Base-by-base conservation (phyloP, 2,888 invertebrate species). In the Eurois occulta region DNA sequence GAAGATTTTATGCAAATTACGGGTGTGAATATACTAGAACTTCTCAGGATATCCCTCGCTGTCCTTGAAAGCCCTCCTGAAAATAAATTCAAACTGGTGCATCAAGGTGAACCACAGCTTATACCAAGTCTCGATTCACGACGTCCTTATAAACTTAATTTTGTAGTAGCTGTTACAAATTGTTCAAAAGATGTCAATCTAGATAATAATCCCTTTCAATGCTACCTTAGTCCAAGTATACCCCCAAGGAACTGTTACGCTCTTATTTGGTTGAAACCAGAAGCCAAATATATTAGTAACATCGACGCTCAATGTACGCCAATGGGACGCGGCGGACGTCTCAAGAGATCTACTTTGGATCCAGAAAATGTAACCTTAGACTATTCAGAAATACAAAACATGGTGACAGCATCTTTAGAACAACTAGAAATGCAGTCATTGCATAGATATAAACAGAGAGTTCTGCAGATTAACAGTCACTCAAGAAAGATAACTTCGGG, bases 351-450 rank as follows among this genome's bases (percentile, higher is more conserved):
- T 13, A 65, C 92, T 41, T 77, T 89, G 60, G 87, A 91, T 82
- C 62, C 88, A 38, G 73, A 82, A 18, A 92, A 93, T 79, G 81
- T 88, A 7, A 91, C 91, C 62, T 77, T 84, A n/a, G 93, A 94
- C n/a, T 92, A 94, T 78, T 76, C 85, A 38, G 87, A 88, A 55
- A 92, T 95, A 52, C 91, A 94, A 80, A 87, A 91, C 52, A 85
- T 95, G 81, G 93, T 95, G 3, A 87, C 91, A 70, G 93, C 93
- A 77, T 92, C 95, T 24, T 82, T 96, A 69, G 89, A 94, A 43
- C 94, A 96, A 86, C 86, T 96, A 72, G 96, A 96, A 91, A 93
- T 94, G 93, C 81, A 91, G 6, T 94, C 95, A 16, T 68, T 91
- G 32, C 92, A 95, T 73, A 92, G 91, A 80, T 95, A 95, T 78